These are phyloP conservation scores for Scaptomyza polygonia DNA, from an alignment of 2,888 invertebrate species.

Conservation along the genomic window DNA sequence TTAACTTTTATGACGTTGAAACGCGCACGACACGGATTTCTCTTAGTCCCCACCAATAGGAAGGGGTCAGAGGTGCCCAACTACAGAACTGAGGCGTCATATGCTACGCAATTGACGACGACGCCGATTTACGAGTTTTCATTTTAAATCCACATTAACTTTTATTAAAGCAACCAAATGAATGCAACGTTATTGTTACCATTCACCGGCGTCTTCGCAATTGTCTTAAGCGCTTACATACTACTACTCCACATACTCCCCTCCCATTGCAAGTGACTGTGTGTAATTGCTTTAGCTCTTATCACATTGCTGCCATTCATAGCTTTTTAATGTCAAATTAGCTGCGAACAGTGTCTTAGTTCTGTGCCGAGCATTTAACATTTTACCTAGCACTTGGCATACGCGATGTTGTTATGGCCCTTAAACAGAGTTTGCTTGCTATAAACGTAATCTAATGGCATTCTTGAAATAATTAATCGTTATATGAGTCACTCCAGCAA, in stretches of 20 bases:
- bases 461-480: conserved; percentile 1
- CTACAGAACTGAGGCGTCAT: conserved; percentile 43
- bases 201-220: conserved; percentile 40
- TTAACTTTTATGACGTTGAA: conserved; percentile 74
- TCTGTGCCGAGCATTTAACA: conserved; percentile 40
- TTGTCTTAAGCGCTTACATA: conserved; percentile 43
- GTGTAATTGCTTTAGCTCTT: conserved; percentile 51
- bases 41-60: conserved; percentile 42
- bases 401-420: conserved; percentile 30
- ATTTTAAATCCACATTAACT: conserved; percentile 73
- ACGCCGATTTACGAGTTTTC: conserved; percentile 66
- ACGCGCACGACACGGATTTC: conserved; percentile 65
- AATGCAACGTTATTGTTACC: conserved; percentile 55
- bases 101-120: conserved; percentile 52
- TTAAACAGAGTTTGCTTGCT: neutral
- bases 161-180: conserved; percentile 72
- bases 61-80: conserved; percentile 32
- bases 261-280: conserved; percentile 43
- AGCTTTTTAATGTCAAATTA: conserved; percentile 65
- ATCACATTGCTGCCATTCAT: conserved; percentile 48
- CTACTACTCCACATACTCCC: neutral
- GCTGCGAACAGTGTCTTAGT: conserved; percentile 62
- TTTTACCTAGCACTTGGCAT: conserved; percentile 24
- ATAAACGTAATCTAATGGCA: neutral
- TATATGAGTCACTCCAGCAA: neutral